Conservation (phyloP, 2,797 vertebrate species). For the Sebastes iracundus region DNA sequence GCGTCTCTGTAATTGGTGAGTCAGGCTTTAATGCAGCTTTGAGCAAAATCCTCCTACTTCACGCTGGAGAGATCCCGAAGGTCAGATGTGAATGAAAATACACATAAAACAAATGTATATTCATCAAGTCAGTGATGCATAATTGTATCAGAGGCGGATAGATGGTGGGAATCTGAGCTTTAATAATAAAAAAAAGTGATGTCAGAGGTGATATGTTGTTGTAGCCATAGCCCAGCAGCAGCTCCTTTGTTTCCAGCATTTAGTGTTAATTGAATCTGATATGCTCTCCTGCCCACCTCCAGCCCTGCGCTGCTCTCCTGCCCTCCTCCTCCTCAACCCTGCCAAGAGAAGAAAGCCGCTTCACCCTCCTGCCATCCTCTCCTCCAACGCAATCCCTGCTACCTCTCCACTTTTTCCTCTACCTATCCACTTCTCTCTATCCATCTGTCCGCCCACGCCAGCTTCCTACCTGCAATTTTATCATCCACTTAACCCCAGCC, state of each 20-base stretch:
- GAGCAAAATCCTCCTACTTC: not conserved
- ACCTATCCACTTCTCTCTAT: not conserved
- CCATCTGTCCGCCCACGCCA: conserved; percentile 33
- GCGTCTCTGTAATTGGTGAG: not conserved
- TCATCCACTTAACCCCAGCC: conserved; percentile 31
- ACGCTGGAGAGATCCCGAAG: not conserved
- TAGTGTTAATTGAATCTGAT: conserved; percentile 51
- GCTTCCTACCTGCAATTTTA: conserved; percentile 38
- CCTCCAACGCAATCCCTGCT: conserved; percentile 24
- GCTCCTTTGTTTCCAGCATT: not conserved
- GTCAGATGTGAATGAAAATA: not conserved
- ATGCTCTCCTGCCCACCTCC: conserved; percentile 40
- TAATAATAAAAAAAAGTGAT: not conserved
- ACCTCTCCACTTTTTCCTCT: not conserved
- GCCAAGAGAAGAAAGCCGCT: conserved; percentile 21
- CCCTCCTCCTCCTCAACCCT: conserved; percentile 42
- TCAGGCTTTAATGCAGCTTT: not conserved
- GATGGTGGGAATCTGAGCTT: not conserved
- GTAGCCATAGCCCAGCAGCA: not conserved
- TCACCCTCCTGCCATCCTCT: conserved; percentile 21
- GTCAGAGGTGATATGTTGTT: not conserved
- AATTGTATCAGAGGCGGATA: not conserved
- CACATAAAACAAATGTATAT: not conserved
- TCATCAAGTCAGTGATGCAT: too few species aligned
- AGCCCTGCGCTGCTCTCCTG: conserved; percentile 18